Base-by-base conservation (phyloP, 1,140 invertebrate genomes). In the Caerostris darwini region DNA sequence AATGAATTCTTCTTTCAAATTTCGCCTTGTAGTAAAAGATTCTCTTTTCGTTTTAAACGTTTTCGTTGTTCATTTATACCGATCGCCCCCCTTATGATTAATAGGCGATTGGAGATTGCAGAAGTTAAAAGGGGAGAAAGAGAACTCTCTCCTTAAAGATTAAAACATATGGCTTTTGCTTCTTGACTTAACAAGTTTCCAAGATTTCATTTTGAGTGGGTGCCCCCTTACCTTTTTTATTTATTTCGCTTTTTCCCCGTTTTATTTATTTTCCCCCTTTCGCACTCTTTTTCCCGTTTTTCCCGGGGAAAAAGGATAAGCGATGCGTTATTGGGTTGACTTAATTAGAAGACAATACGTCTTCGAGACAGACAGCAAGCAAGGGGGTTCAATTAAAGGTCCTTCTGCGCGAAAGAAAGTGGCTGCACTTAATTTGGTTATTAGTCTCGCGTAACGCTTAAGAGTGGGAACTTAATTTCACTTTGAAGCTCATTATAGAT, bases 131-230 rank as follows among this genome's bases (percentile, higher is more conserved):
- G 58, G 87, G 81, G 34, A 34, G 93, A 58, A 83, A 17, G 50
- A 34, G 50, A 34, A 14, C 86, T 88, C 89, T 83, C 92, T 54
- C 56, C 34, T 81, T 93, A 93, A 93, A 94, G 92, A 94, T 94
- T 94, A 94, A 94, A 94, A 94, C 92, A 94, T 94, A 94, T 94
- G 92, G 86, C 85, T 87, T 89, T 7, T 34, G 34, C 34, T 57
- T 94, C 85, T 19, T 8, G 92, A 94, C 86, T 94, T 94, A 94
- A 94, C 92, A 94, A 94, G 92, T 94, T 94, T 94, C 92, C 92
- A 94, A 94, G 85, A 94, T 94, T 94, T 94, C 92, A 94, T 94
- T 94, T 94, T 94, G 92, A 94, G 92, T 94, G 86, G 85, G 59
- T 34, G 54, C 3, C 54, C 59, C 34, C n/a, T 59, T 50, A 6